These are phyloP conservation scores for Chaetorhynchus papuensis DNA, from an alignment of 2,113 vertebrate species.

Conservation along the genomic window DNA sequence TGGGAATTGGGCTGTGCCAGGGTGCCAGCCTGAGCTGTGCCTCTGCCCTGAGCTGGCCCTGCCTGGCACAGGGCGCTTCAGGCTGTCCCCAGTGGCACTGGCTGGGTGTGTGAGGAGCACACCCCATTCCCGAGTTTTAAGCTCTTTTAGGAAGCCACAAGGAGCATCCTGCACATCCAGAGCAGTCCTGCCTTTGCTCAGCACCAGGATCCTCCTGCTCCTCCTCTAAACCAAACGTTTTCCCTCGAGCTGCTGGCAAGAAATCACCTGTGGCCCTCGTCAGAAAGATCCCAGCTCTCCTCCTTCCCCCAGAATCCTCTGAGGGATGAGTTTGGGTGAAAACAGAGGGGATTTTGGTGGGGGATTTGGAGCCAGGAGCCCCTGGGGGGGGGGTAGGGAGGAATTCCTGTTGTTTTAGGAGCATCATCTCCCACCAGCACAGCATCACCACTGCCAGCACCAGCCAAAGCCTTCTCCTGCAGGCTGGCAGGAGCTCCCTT, in stretches of 20 bases:
- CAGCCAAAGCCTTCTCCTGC: not conserved
- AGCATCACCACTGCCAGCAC: not conserved
- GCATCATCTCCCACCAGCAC: not conserved
- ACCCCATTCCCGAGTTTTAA: not conserved
- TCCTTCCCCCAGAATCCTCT: not conserved
- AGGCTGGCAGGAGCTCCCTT: not conserved
- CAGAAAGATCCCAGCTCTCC: not conserved
- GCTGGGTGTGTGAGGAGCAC: not conserved
- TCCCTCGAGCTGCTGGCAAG: not conserved
- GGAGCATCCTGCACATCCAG: conserved; percentile 16
- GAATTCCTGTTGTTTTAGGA: not conserved
- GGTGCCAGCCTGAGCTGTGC: not conserved
- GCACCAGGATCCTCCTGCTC: not conserved
- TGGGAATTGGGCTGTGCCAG: not conserved
- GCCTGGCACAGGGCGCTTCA: not conserved
- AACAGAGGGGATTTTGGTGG: not conserved
- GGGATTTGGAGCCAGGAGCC: not conserved
- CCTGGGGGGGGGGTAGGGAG: not conserved
- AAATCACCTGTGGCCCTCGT: not conserved
- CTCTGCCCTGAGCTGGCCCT: not conserved
- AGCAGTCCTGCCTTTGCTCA: not conserved
- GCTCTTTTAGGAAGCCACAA: not conserved
- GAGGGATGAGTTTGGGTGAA: not conserved
- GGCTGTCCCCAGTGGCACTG: not conserved
- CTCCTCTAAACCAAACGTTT: not conserved